These are phyloP conservation scores for Melipona beecheii DNA, from an alignment of 2,888 invertebrate genomes.

Conservation along the genomic window DNA sequence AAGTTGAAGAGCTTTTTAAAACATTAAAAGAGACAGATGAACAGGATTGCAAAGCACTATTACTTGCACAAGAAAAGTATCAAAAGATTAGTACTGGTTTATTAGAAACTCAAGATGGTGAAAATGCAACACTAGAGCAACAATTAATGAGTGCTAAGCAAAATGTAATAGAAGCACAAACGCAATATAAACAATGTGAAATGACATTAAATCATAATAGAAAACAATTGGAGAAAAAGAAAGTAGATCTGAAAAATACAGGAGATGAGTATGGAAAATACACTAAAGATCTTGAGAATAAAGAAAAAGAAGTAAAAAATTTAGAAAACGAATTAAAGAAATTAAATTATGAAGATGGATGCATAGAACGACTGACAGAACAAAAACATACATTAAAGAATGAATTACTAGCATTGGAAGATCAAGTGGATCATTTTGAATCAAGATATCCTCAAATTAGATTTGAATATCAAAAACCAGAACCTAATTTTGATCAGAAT, in stretches of 20 bases:
- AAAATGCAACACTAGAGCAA: slow-evolving; percentile 93
- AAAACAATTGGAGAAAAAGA: slow-evolving; percentile 87
- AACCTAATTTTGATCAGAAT: slow-evolving; percentile 88
- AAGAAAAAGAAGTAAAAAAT: slow-evolving; percentile 86
- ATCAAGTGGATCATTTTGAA: slow-evolving; percentile 87
- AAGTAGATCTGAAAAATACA: slow-evolving; percentile 88
- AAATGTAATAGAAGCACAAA: slow-evolving; percentile 90
- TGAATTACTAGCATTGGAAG: slow-evolving; percentile 86
- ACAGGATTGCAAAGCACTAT: slow-evolving; percentile 88
- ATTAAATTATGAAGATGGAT: slow-evolving; percentile 87
- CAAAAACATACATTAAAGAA: slow-evolving; percentile 85
- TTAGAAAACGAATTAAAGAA: slow-evolving; percentile 86
- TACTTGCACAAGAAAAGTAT: slow-evolving; percentile 90
- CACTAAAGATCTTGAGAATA: slow-evolving; percentile 86
- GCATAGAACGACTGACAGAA: slow-evolving; percentile 85
- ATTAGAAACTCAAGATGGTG: slow-evolving; percentile 91
- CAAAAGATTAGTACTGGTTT: slow-evolving; percentile 94
- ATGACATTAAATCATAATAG: slow-evolving; percentile 90
- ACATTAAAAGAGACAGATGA: slow-evolving; percentile 89
- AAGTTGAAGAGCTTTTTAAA: slow-evolving; percentile 88
- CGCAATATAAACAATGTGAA: slow-evolving; percentile 90
- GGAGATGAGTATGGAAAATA: slow-evolving; percentile 89
- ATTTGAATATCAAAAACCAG: slow-evolving; percentile 92
- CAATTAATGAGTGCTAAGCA: slow-evolving; percentile 94
- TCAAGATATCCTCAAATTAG: slow-evolving; percentile 86